A percentile compares a stretch with the other conserved stretches of the same genome.
Evolutionary conservation across 2,888 invertebrate species (phyloP).

Genomic region (Drosophila yooni): DNA sequence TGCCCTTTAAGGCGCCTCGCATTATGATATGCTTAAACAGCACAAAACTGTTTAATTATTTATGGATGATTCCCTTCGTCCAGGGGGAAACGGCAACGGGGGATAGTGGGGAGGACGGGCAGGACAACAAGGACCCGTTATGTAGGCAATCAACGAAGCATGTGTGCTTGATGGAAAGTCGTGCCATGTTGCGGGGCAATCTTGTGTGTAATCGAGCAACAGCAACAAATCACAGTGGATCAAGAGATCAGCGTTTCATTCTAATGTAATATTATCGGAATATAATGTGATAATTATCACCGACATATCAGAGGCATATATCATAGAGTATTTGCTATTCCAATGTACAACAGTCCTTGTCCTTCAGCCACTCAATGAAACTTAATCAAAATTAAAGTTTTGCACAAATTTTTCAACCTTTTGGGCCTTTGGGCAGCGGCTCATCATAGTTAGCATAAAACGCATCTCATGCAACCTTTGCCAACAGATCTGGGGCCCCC

Average conservation of each 20-base stretch:
- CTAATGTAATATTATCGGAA: constrained; percentile 5
- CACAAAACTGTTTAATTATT: constrained; percentile 83
- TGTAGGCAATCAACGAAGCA: constrained; percentile 53
- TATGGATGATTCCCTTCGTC: constrained; percentile 62
- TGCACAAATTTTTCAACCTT: constrained; percentile 13
- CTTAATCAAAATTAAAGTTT: constrained; percentile 33
- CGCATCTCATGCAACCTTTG: constrained; percentile 62
- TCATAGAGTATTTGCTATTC: neutral
- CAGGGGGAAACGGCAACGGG: neutral
- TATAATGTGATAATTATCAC: constrained; percentile 5
- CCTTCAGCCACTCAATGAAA: neutral
- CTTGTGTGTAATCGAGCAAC: constrained; percentile 28
- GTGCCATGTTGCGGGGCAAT: constrained; percentile 31
- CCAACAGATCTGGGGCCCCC: constrained; percentile 20
- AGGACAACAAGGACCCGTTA: constrained; percentile 15
- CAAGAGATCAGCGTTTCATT: constrained; percentile 30
- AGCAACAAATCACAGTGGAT: constrained; percentile 35
- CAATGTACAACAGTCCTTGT: no score
- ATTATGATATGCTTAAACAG: constrained; percentile 82
- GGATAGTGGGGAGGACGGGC: neutral
- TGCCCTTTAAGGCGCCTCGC: constrained; percentile 70
- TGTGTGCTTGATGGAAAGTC: constrained; percentile 35
- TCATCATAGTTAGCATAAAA: constrained; percentile 31
- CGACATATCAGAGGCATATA: constrained; percentile 26
- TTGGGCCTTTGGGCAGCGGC: constrained; percentile 19